phyloP scores from a whole-genome alignment of 2,797 vertebrate genomes.

The Ispidina picta region DNA sequence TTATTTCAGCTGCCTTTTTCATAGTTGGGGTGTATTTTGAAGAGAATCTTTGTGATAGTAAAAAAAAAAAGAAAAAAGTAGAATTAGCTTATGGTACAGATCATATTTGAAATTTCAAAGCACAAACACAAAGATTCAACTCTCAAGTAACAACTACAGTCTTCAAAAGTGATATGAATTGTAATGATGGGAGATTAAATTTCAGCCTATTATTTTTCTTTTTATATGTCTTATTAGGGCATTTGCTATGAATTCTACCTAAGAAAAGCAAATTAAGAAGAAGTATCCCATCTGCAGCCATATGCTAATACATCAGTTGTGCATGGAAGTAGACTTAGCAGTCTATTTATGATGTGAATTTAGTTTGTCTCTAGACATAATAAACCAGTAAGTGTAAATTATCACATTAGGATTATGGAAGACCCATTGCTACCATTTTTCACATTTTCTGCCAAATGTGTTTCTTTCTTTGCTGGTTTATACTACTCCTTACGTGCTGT shows the following conservation, averaged over 20 bases:
- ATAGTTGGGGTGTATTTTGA: background rate
- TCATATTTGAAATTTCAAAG: background rate
- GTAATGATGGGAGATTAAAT: background rate
- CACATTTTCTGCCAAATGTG: background rate
- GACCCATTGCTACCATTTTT: background rate
- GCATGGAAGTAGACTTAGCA: background rate
- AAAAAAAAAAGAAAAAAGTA: background rate
- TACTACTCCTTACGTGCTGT: fast-evolving
- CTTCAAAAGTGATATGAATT: background rate
- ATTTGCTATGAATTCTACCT: background rate
- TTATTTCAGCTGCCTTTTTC: background rate
- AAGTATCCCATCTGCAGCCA: background rate
- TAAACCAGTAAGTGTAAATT: background rate
- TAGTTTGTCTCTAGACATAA: background rate
- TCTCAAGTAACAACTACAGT: background rate
- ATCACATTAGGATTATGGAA: background rate
- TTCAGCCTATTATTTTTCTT: background rate
- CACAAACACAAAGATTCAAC: background rate
- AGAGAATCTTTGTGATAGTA: background rate
- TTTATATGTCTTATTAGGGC: background rate
- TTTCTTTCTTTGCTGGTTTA: background rate
- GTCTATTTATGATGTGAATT: background rate
- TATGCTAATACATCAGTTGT: background rate
- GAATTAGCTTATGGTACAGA: background rate
- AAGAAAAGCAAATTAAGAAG: background rate